Percentiles rank a stretch among this genome's conserved stretches.
phyloP scores from a whole-genome alignment of 1,140 invertebrate species.

The Drosophila setifemur region DNA sequence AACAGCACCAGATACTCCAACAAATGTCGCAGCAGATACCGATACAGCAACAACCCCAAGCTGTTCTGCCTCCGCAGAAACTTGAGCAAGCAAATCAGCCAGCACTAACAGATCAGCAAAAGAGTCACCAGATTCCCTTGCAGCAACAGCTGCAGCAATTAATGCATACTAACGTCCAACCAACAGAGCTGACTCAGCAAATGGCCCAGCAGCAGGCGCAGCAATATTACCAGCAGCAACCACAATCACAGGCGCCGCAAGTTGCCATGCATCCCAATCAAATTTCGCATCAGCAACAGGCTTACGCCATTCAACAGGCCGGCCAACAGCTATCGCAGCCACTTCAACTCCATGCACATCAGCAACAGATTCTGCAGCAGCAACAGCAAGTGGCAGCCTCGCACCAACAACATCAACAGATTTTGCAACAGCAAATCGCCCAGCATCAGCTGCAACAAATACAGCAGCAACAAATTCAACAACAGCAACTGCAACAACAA shows the following conservation, averaged over 20 bases:
- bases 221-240: constrained; percentile 45
- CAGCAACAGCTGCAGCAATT: constrained; percentile 76
- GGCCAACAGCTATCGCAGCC: constrained; percentile 37
- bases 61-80: constrained; percentile 68
- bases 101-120: constrained; percentile 16
- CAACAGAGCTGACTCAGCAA: constrained; percentile 51
- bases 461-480: constrained; percentile 35
- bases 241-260: constrained; percentile 12
- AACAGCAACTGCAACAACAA: constrained; percentile 23
- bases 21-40: constrained; percentile 46
- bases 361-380: constrained; percentile 38
- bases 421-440: constrained; percentile 45
- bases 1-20: constrained; percentile 34
- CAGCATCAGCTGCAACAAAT: constrained; percentile 51
- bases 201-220: constrained; percentile 45
- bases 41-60: constrained; percentile 29
- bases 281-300: constrained; percentile 25
- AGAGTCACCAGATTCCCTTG: constrained; percentile 72
- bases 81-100: constrained; percentile 80
- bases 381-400: constrained; percentile 33
- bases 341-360: constrained; percentile 37
- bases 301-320: constrained; percentile 27
- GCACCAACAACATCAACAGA: constrained; percentile 56
- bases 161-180: constrained; percentile 59
- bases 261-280: constrained; percentile 38